Evolutionary conservation across 2,113 vertebrate species (phyloP), one percentile per base, ranked within the genome.

Genomic region (human): DNA sequence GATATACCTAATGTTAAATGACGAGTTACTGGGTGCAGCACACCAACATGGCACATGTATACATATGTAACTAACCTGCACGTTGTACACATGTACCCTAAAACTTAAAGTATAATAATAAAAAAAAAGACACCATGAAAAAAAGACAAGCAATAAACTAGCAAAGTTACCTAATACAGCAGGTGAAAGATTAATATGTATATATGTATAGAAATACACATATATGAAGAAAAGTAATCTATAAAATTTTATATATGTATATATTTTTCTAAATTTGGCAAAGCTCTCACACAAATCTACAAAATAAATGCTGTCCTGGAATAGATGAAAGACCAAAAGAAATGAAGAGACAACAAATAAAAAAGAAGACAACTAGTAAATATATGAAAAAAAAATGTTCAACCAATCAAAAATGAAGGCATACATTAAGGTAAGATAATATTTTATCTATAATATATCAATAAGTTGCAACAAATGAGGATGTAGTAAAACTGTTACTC

Each of bases 371-470:
- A 82, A 81, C 17, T 8, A 87, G 16, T 43, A 80, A 82, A 87
- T 50, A 23, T 2, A 80, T 85, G 8, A 52, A 90, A 90, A 90
- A 90, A 87, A 85, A 73, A 84, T 9, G 32, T 40, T 91, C 52
- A 73, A 59, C 9, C 10, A 66, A 27, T 85, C 43, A 88, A 66
- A 81, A 66, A 81, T n/a, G 23, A 94, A 94, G 38, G 81, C 3
- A 75, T 48, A 93, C 6, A 78, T 52, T 91, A 86, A 97, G 83
- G 81, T 91, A 86, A 97, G 83, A 85, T 27, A 59, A 52, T 55
- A 90, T 82, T 90, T 87, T 50, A 85, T 50, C 20, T 72, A 70
- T 40, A 66, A 86, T 32, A 43, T 72, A 48, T 64, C 11, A 87
- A 32, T 66, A 50, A 82, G 52, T 86, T 55, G 82, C 1, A 87